Evolutionary conservation across 2,797 vertebrate species (phyloP).

Genomic region (Adelosebastes latens): DNA sequence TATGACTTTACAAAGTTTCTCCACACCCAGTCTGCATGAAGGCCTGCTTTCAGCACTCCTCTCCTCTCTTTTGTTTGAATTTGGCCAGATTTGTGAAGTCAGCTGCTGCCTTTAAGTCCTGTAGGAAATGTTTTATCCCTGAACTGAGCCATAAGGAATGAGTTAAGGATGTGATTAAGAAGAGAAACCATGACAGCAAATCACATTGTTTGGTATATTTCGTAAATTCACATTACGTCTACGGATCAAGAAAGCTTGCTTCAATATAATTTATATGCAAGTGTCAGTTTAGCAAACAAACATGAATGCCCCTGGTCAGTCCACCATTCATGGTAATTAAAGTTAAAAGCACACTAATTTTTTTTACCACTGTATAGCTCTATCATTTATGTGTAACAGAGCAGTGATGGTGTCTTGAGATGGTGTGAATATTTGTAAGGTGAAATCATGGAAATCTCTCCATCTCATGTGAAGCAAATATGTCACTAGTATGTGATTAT

Average conservation of each 20-base stretch:
- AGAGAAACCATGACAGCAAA: background rate
- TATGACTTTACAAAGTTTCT: conserved; percentile 12
- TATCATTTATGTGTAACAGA: background rate
- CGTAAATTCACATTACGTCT: background rate
- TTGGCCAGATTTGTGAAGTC: conserved; percentile 63
- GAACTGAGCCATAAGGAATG: background rate
- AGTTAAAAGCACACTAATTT: background rate
- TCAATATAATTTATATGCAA: background rate
- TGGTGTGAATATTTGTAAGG: background rate
- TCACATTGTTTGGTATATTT: background rate
- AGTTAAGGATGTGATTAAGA: background rate
- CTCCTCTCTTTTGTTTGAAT: conserved; percentile 35
- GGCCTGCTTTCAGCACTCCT: background rate
- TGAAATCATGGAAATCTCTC: background rate
- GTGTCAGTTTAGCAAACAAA: background rate
- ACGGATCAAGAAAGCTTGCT: background rate
- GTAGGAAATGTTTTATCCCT: conserved; percentile 11
- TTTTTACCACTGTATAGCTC: background rate
- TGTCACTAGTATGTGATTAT: background rate
- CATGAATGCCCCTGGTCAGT: background rate
- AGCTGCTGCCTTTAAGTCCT: conserved; percentile 37
- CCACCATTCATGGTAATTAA: background rate
- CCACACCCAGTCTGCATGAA: background rate
- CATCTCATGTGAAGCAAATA: background rate
- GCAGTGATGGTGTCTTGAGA: background rate